phyloP scores from a whole-genome alignment of 1,140 invertebrate genomes.

The Formica exsecta region DNA sequence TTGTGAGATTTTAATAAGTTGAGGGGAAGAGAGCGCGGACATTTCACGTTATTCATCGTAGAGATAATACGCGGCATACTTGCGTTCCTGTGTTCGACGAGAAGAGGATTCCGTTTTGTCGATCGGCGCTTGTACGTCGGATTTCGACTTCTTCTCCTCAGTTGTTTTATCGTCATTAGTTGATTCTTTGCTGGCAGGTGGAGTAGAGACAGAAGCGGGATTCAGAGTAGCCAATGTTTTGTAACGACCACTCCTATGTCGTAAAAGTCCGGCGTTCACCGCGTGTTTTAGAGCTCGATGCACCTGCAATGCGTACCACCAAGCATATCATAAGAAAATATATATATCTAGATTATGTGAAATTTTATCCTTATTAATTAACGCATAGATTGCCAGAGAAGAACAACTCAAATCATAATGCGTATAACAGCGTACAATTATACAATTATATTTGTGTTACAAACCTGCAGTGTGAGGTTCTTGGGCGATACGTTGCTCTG shows the following conservation, averaged over 20 bases:
- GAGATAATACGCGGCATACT: neutral
- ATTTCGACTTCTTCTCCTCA: constrained; percentile 33
- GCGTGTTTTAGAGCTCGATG: constrained; percentile 82
- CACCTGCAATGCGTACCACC: constrained; percentile 71
- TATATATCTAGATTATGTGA: neutral
- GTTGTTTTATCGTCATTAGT: constrained; percentile 33
- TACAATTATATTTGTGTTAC: constrained; percentile 14
- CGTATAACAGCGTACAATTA: neutral
- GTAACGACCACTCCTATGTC: constrained; percentile 80
- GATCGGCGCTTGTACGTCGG: neutral
- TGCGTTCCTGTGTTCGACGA: constrained; percentile 29
- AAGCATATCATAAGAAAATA: neutral
- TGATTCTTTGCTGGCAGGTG: constrained; percentile 26
- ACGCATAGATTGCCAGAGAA: neutral
- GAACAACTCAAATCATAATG: neutral
- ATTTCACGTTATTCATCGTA: neutral
- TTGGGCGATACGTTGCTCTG: constrained; percentile 62
- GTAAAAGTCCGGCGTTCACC: constrained; percentile 80
- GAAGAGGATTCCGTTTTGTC: neutral
- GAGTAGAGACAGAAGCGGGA: neutral
- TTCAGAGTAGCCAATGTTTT: constrained; percentile 72
- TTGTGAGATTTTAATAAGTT: neutral
- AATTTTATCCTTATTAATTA: neutral
- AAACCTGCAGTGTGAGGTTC: constrained; percentile 77
- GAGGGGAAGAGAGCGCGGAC: no score